Evolutionary conservation across 1,140 invertebrate genomes (phyloP).

Genomic region (Mizuhopecten yessoensis): DNA sequence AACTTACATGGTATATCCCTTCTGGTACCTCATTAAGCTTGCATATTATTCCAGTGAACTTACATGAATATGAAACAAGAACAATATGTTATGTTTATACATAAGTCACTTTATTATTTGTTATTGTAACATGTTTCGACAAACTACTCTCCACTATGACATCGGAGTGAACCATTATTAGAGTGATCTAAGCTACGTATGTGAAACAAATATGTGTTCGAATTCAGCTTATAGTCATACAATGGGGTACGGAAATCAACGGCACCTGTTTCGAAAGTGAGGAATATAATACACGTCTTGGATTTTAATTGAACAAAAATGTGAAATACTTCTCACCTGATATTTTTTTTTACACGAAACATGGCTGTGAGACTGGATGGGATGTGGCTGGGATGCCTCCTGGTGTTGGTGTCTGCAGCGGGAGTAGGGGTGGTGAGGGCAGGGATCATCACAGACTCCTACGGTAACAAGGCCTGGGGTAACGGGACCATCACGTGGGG

Average conservation of each 20-base stretch:
- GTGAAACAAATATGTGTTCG: not conserved
- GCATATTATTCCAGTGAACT: not conserved
- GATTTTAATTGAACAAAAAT: not conserved
- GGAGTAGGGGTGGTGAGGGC: not conserved
- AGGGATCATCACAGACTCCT: constrained; percentile 58
- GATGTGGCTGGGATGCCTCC: not conserved
- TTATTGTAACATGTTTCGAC: not conserved
- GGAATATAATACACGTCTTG: not conserved
- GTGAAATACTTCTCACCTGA: not conserved
- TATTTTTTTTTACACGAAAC: not conserved
- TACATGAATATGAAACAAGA: no score
- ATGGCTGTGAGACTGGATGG: not conserved
- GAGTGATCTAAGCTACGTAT: not conserved
- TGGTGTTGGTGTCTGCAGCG: not conserved
- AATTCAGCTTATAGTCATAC: not conserved
- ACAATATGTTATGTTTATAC: not conserved
- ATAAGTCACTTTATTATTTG: not conserved
- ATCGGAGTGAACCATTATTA: not conserved
- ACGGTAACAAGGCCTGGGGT: constrained; percentile 65
- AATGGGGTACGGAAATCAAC: not conserved
- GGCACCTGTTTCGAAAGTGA: not conserved
- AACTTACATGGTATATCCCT: not conserved
- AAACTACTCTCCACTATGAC: not conserved
- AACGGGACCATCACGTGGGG: constrained; percentile 66
- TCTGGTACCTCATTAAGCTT: not conserved